phyloP scores from a whole-genome alignment of 1,140 invertebrate species.

The Magallana ariakensis region DNA sequence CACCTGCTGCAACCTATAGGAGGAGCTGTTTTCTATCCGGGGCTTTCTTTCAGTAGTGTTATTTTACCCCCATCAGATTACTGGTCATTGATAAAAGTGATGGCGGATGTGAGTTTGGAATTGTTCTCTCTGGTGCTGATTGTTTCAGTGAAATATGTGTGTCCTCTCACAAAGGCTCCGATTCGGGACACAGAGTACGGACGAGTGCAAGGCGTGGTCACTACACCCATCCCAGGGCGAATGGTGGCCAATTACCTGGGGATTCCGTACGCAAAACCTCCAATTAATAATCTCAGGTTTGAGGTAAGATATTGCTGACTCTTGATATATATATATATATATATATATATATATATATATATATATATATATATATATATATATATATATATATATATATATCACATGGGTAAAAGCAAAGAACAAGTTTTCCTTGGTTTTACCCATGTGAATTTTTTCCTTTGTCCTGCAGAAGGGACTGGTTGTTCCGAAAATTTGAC shows the following conservation, averaged over 20 bases:
- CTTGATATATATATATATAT: too few species aligned
- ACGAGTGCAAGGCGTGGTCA: neutral
- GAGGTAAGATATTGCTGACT: conserved; percentile 6
- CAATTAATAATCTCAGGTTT: conserved; percentile 16
- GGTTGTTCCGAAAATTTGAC: too few species aligned
- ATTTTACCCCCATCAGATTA: neutral
- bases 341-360: too few species aligned
- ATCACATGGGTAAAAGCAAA: too few species aligned
- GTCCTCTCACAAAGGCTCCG: neutral
- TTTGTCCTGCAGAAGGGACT: too few species aligned
- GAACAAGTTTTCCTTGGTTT: too few species aligned
- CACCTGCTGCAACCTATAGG: neutral
- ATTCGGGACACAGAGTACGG: conserved; percentile 6
- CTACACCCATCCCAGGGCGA: neutral
- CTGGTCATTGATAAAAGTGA: neutral
- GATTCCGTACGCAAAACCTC: conserved; percentile 13
- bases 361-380: too few species aligned
- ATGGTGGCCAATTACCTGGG: neutral
- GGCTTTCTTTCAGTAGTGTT: neutral
- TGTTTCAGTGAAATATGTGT: neutral
- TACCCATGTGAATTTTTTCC: too few species aligned
- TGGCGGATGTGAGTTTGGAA: neutral
- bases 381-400: too few species aligned
- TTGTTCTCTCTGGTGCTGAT: neutral
- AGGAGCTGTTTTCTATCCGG: neutral